Evolutionary conservation across 2,113 vertebrate species (phyloP), one percentile per base, ranked within the genome.

Genomic region (Pardalotus punctatus): DNA sequence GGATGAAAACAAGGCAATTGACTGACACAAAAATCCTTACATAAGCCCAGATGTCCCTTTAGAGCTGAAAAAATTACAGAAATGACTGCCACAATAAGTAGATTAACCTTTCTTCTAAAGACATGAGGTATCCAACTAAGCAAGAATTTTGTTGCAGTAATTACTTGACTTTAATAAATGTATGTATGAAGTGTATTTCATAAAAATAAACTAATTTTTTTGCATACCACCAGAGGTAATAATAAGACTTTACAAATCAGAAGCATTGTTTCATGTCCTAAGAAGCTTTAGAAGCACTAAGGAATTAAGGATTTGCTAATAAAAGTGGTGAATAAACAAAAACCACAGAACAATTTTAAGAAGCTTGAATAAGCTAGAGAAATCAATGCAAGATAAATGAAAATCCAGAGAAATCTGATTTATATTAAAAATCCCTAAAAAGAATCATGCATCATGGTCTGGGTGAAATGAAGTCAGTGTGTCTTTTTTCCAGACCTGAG

Each of bases 301-400:
- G 36, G 54, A 91, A 88, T 79, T 70, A 89, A 80, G 42, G 42
- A 81, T 93, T 94, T 96, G 25, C 87, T 91, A 66, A 90, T 66
- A 87, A 86, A 76, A 62, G 12, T 51, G 11, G 35, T 60, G 81
- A 90, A 73, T 58, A 88, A 96, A 92, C 38, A 77, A 94, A 96
- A 91, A 51, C 56, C 47, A 80, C 73, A 70, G 74, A 88, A 76
- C 0, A 2, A 51, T 86, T 83, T 94, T 64, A 83, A 84, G 79
- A 86, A 93, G 54, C 6, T 35, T 73, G 33, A 85, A 69, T 66
- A 88, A 82, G 16, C 54, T 88, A 62, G n/a, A 82, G 42, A 80
- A 93, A 88, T 73, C 31, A 82, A 51, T 33, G 24, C 35, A 86
- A 87, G 58, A 79, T 17, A 88, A 91, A 85, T 77, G 62, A 90